A percentile compares a stretch with the other conserved stretches of the same genome.
Evolutionary conservation across 2,113 vertebrate genomes (phyloP).

Genomic region (Merops nubicus): DNA sequence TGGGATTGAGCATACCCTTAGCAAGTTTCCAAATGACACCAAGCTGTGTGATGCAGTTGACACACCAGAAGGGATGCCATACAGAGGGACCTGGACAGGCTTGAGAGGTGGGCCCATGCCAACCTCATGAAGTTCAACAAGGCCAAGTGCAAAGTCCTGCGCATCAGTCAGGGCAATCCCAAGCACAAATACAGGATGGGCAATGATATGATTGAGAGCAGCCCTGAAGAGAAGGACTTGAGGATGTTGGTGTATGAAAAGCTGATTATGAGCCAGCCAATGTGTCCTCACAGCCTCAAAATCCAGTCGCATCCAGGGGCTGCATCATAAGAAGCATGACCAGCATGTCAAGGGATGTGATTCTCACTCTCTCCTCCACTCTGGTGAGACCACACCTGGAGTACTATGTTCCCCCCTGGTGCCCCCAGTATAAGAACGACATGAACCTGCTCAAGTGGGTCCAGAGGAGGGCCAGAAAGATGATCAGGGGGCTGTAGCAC

Average conservation of each 20-base stretch:
- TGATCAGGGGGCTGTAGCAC: not conserved
- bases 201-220: not conserved
- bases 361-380: not conserved
- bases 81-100: too few species aligned
- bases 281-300: not conserved
- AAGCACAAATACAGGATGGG: too few species aligned
- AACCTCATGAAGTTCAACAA: too few species aligned
- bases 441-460: not conserved
- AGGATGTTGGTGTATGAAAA: not conserved
- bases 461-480: not conserved
- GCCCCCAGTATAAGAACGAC: not conserved
- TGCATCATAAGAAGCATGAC: not conserved
- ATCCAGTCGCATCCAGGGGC: not conserved
- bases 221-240: too few species aligned
- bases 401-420: not conserved
- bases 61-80: too few species aligned
- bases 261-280: not conserved
- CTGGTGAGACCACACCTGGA: not conserved
- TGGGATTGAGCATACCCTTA: too few species aligned
- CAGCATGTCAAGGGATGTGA: not conserved
- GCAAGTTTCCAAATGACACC: too few species aligned
- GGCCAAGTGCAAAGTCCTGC: not conserved
- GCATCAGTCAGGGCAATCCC: not conserved
- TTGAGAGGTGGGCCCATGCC: too few species aligned
- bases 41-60: too few species aligned